Conservation (phyloP, 2,888 invertebrate genomes). For the Pyrochroa serraticornis region DNA sequence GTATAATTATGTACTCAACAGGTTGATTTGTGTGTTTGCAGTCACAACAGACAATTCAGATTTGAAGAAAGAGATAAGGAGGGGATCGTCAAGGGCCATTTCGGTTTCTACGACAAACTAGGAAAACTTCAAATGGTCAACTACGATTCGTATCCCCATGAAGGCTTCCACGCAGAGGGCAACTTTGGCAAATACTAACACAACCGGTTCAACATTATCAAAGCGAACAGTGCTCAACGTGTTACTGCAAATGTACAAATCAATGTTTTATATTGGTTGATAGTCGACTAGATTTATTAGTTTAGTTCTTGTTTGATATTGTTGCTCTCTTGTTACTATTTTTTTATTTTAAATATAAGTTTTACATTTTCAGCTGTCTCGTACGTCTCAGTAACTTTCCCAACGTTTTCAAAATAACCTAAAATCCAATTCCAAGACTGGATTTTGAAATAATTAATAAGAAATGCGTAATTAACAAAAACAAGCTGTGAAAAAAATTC, state of each 20-base stretch:
- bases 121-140: slow-evolving; percentile 79
- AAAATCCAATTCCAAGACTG: too few relatives aligned
- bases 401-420: too few relatives aligned
- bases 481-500: too few relatives aligned
- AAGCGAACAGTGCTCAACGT: slow-evolving; percentile 12
- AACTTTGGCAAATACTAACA: slow-evolving; percentile 37
- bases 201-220: slow-evolving; percentile 4
- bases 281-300: slow-evolving; percentile 9
- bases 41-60: slow-evolving; percentile 80
- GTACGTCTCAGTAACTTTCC: too few relatives aligned
- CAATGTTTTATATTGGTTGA: slow-evolving; percentile 44
- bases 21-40: slow-evolving; percentile 55
- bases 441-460: too few relatives aligned
- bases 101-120: slow-evolving; percentile 77
- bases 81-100: slow-evolving; percentile 79
- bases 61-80: slow-evolving; percentile 78
- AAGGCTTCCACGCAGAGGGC: slow-evolving; percentile 69
- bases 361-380: not conserved
- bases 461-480: too few relatives aligned
- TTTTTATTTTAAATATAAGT: slow-evolving; percentile 19
- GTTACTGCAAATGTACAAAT: slow-evolving; percentile 27
- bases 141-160: slow-evolving; percentile 74
- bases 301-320: slow-evolving; percentile 29
- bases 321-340: slow-evolving; percentile 36
- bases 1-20: slow-evolving; percentile 7